These are phyloP conservation scores for Melinopterus prodromus DNA, from an alignment of 2,888 invertebrate species.

Conservation along the genomic window DNA sequence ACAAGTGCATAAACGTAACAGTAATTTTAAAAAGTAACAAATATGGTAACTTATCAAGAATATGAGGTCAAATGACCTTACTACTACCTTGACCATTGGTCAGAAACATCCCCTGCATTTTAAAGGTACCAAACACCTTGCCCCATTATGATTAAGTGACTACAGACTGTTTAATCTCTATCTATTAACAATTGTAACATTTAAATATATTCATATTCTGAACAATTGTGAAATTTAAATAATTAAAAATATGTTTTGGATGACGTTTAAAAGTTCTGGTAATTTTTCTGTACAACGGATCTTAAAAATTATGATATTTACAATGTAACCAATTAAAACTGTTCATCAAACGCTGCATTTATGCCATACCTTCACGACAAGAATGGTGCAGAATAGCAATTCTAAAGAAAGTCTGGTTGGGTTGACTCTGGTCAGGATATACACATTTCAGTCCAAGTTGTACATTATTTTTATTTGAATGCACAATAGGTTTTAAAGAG, in stretches of 20 bases:
- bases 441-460: no score
- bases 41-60: slow-evolving; percentile 48
- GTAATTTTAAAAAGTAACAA: slow-evolving; percentile 40
- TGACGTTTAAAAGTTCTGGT: neutral
- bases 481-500: no score
- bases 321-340: no score
- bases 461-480: no score
- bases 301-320: no score
- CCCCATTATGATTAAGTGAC: neutral
- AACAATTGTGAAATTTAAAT: neutral
- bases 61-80: slow-evolving; percentile 35
- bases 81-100: slow-evolving; percentile 31
- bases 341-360: no score
- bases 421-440: no score
- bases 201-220: neutral
- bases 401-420: no score
- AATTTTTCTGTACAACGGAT: neutral
- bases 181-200: neutral
- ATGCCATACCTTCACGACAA: no score
- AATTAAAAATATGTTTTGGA: neutral
- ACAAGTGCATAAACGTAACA: slow-evolving; percentile 29
- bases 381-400: no score
- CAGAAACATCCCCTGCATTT: slow-evolving; percentile 39
- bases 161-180: neutral
- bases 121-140: slow-evolving; percentile 50